These are phyloP conservation scores for Epinotia nisella DNA, from an alignment of 2,888 invertebrate genomes.

Conservation along the genomic window DNA sequence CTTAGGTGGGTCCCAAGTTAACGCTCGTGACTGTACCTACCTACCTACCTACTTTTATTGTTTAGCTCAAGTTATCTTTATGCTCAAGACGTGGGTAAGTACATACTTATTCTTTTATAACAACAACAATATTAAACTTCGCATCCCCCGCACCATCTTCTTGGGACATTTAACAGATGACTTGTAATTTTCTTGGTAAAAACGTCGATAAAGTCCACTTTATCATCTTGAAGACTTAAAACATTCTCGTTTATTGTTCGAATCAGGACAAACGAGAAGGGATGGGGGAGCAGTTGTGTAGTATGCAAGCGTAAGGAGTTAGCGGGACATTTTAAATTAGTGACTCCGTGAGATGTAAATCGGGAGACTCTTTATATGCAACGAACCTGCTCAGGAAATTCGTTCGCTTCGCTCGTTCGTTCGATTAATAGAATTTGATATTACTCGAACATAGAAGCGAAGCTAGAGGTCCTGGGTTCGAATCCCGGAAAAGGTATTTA, in stretches of 20 bases:
- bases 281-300: not conserved
- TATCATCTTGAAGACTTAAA: conserved; percentile 33
- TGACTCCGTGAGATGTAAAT: too few species aligned
- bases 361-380: too few species aligned
- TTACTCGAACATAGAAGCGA: too few species aligned
- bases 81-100: not conserved
- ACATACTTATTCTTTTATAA: not conserved
- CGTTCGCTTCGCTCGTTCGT: too few species aligned
- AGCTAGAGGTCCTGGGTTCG: too few species aligned
- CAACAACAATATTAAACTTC: conserved; percentile 28
- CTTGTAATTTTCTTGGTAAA: conserved; percentile 34
- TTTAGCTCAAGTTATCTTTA: not conserved
- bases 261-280: conserved; percentile 24
- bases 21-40: too few species aligned
- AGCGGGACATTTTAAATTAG: not conserved
- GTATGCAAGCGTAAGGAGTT: not conserved
- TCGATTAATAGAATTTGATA: too few species aligned
- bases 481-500: too few species aligned
- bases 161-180: conserved; percentile 32
- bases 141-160: conserved; percentile 11
- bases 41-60: not conserved
- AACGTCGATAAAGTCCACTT: conserved; percentile 37
- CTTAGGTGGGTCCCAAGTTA: too few species aligned
- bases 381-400: too few species aligned
- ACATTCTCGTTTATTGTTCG: conserved; percentile 31